phyloP scores from a whole-genome alignment of 2,113 vertebrate species.

The Harpagus bidentatus region DNA sequence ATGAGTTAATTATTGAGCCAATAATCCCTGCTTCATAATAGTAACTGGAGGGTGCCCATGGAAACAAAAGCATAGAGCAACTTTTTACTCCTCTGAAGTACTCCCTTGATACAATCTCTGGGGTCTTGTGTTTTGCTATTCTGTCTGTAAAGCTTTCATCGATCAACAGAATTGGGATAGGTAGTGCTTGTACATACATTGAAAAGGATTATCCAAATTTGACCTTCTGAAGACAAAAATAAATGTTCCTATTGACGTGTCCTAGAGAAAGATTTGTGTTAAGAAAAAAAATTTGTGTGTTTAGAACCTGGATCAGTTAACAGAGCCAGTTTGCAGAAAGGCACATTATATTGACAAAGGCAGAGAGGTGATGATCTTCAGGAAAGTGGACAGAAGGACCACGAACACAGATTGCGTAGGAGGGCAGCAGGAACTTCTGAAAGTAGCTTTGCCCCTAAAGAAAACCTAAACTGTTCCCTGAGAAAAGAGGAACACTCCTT shows the following conservation, averaged over 20 bases:
- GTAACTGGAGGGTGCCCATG: neutral
- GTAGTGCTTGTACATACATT: neutral
- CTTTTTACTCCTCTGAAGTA: neutral
- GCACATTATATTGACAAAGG: too few relatives aligned
- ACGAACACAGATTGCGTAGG: neutral
- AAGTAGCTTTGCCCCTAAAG: neutral
- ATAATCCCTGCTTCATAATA: neutral
- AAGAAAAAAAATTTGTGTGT: neutral
- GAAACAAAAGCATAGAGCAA: neutral
- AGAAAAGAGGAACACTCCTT: neutral
- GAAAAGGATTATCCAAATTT: neutral
- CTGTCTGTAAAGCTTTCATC: neutral
- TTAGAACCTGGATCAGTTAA: neutral
- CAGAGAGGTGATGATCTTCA: neutral
- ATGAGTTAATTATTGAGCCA: slow-evolving; percentile 12
- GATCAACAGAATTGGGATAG: neutral
- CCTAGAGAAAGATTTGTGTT: neutral
- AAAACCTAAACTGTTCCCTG: neutral
- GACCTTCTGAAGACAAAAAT: neutral
- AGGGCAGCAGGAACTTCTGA: neutral
- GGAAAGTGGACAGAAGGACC: neutral
- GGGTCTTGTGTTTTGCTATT: neutral
- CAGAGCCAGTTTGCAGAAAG: neutral
- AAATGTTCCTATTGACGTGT: neutral
- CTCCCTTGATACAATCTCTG: neutral